Conservation (phyloP, 2,797 vertebrate species). For the Coracias cyanogaster region DNA sequence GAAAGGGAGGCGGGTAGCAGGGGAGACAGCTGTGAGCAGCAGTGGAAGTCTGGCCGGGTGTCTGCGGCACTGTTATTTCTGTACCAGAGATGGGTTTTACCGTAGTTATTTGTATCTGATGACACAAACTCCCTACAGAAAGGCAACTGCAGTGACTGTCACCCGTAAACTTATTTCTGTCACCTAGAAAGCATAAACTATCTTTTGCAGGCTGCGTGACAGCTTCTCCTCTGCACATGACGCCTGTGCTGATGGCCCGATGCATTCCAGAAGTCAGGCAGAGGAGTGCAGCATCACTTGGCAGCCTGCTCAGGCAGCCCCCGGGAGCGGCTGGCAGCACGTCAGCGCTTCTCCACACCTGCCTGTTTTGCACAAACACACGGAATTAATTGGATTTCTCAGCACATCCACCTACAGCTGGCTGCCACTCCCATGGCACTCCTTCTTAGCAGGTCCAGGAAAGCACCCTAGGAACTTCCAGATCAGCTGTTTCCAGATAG, state of each 20-base stretch:
- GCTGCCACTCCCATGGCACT: background rate
- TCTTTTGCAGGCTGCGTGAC: background rate
- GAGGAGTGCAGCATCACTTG: background rate
- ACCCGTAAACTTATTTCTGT: background rate
- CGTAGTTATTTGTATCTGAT: background rate
- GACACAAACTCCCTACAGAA: background rate
- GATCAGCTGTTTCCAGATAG: background rate
- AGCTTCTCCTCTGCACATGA: background rate
- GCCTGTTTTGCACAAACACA: accelerated
- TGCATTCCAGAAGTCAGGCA: background rate
- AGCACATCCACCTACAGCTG: background rate
- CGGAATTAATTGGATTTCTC: background rate
- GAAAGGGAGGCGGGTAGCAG: background rate
- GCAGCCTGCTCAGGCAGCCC: background rate
- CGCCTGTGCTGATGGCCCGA: accelerated
- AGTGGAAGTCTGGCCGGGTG: background rate
- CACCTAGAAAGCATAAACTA: background rate
- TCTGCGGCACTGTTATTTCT: background rate
- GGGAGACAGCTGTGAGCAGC: background rate
- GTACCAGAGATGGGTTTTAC: background rate
- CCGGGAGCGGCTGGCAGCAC: background rate
- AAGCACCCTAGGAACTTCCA: background rate
- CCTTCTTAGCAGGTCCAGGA: background rate
- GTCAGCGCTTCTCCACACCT: background rate
- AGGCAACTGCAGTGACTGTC: background rate